Conservation (phyloP, 2,797 vertebrate genomes). For the Oreochromis grahami region DNA sequence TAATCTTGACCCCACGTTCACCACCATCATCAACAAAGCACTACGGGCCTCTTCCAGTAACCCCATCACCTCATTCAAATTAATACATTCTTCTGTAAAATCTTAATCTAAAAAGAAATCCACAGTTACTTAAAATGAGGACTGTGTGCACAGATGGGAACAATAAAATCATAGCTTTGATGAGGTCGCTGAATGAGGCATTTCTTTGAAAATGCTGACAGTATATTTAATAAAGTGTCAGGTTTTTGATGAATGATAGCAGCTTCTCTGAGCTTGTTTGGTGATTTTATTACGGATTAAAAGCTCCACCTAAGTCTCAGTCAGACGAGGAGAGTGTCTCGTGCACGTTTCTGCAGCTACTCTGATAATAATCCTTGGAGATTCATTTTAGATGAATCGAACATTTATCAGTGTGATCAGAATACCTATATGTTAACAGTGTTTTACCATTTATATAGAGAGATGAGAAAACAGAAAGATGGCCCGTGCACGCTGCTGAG, state of each 20-base stretch:
- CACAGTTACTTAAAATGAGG: slow-evolving; percentile 15
- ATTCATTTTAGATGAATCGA: neutral
- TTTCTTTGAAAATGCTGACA: slow-evolving; percentile 5
- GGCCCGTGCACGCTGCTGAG: neutral
- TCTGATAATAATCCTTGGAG: neutral
- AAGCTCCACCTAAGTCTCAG: neutral
- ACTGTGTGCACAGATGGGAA: slow-evolving; percentile 8
- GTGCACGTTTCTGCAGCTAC: neutral
- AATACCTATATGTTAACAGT: neutral
- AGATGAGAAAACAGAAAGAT: neutral
- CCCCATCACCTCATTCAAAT: slow-evolving; percentile 21
- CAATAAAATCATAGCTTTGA: slow-evolving; percentile 26
- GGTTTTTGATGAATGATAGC: neutral
- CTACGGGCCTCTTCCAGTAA: slow-evolving; percentile 8
- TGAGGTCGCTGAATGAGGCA: slow-evolving; percentile 30
- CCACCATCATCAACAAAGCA: slow-evolving; percentile 20
- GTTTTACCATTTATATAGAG: neutral
- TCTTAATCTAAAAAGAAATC: slow-evolving; percentile 24
- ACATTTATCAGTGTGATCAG: neutral
- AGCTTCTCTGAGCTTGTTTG: neutral
- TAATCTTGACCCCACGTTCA: slow-evolving; percentile 26
- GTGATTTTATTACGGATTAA: neutral
- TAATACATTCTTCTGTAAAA: slow-evolving; percentile 18
- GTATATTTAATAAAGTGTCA: neutral
- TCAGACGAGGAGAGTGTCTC: neutral